Percentiles rank a stretch among this genome's conserved stretches.
phyloP scores from a whole-genome alignment of 2,888 invertebrate species.

The Bombylius discolor region DNA sequence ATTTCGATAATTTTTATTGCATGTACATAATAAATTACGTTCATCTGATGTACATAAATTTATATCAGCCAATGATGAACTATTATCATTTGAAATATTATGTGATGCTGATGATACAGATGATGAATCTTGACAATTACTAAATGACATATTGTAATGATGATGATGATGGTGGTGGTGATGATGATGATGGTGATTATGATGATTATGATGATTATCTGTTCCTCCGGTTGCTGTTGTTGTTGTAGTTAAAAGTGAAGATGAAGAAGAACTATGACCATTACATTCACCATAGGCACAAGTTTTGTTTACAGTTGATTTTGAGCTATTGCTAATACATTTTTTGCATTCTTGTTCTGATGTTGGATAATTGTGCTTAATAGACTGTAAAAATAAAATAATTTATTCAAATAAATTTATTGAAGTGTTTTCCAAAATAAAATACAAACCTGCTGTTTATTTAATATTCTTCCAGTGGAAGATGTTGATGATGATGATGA shows the following conservation, averaged over 20 bases:
- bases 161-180: not conserved
- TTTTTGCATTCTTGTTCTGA: constrained; percentile 19
- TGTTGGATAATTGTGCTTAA: not conserved
- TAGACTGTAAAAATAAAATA: not conserved
- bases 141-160: not conserved
- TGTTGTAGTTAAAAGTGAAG: constrained; percentile 11
- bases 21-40: not conserved
- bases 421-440: no score
- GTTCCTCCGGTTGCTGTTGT: not conserved
- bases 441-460: constrained; percentile 1
- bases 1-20: not conserved
- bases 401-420: not conserved
- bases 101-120: not conserved
- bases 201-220: not conserved
- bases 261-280: constrained; percentile 22
- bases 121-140: not conserved
- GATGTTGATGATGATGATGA: constrained; percentile 17
- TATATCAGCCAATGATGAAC: not conserved
- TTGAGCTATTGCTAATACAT: constrained; percentile 18
- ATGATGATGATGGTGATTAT: not conserved
- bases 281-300: constrained; percentile 38
- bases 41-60: not conserved
- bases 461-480: not conserved
- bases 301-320: constrained; percentile 18
- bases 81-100: no score